Evolutionary conservation across 2,888 invertebrate species (phyloP), one percentile per base, ranked within the genome.

Genomic region (Parthenolecanium corni): DNA sequence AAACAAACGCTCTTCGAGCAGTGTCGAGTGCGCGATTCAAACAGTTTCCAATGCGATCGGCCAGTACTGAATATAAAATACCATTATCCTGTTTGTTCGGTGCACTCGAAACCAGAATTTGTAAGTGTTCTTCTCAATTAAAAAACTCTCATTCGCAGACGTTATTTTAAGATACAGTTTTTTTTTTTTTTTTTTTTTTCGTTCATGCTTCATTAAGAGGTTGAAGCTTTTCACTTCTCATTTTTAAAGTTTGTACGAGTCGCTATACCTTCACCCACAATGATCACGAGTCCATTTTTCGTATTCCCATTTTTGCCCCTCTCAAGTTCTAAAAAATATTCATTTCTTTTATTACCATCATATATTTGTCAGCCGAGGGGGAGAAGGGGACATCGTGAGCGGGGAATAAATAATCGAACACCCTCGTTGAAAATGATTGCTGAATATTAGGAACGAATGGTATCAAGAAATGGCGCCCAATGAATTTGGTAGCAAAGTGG

Each of bases 91-190:
- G 62, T 52, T 52, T 62, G 62, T 44, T 52, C 52, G 23, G 21
- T 52, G 31, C 62, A 62, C 42, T 62, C 62, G 42, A 62, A 52
- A 31, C 38, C 62, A 46, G 44, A 62, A 25, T 25, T 52, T 42
- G 62, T 62, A 42, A 25, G 62, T 52, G 31, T 57, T 18, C 2
- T 20, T 24, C 6, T 16, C 16, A 18, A 12, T 20, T 44, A 16
- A 18, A 38, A 38, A 38, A 38, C 38, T 38, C 9, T 38, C 9
- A 38, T 38, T 11, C 14, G 9, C 14, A 11, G 9, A 38, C 38
- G 9, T 11, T 38, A 12, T 38, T 11, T 11, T 38, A 11, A 12
- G 9, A 38, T 38, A 11, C 44, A 44, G 16, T n/a, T 44, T 5
- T 11, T 51, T 40, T 23, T 44, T 24, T 16, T 16, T 18, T 18